Percentiles rank a stretch among this genome's conserved stretches.
These are phyloP conservation scores for Polia nebulosa DNA, from an alignment of 2,888 invertebrate genomes.

Conservation along the genomic window DNA sequence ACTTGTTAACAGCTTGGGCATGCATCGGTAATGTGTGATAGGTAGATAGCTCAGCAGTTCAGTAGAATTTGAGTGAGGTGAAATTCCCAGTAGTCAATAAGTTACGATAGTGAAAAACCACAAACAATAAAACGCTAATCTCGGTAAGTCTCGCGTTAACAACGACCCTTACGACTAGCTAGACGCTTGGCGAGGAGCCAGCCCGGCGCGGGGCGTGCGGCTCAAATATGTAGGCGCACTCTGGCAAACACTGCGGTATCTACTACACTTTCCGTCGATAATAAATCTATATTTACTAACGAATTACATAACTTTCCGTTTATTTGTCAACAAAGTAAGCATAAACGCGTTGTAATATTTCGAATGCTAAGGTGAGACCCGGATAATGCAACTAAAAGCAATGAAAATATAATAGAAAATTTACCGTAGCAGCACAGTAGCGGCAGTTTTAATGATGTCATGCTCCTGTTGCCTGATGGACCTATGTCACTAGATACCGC, in stretches of 20 bases:
- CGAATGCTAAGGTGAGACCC: neutral
- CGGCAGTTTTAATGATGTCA: slow-evolving; percentile 59
- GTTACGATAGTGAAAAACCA: slow-evolving; percentile 38
- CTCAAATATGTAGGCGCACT: slow-evolving; percentile 65
- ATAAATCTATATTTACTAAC: slow-evolving; percentile 74
- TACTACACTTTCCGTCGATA: slow-evolving; percentile 65
- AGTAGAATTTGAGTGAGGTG: slow-evolving; percentile 15
- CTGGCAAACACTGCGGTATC: slow-evolving; percentile 69
- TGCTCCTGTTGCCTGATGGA: slow-evolving; percentile 63
- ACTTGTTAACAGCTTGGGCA: slow-evolving; percentile 2
- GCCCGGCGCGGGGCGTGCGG: slow-evolving; percentile 41
- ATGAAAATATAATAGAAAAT: neutral
- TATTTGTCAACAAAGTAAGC: slow-evolving; percentile 60
- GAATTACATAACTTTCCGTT: slow-evolving; percentile 56
- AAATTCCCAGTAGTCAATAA: slow-evolving; percentile 23
- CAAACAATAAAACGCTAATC: slow-evolving; percentile 40
- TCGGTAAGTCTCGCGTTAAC: slow-evolving; percentile 45
- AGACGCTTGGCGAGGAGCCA: slow-evolving; percentile 64
- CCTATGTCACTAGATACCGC: slow-evolving; percentile 64
- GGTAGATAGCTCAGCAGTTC: neutral
- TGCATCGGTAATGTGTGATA: slow-evolving; percentile 8
- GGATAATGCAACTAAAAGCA: neutral
- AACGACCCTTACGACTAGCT: slow-evolving; percentile 50
- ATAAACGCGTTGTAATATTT: slow-evolving; percentile 28
- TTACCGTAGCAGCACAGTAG: neutral